phyloP scores from a whole-genome alignment of 2,113 vertebrate species.

The Pangasianodon gigas region DNA sequence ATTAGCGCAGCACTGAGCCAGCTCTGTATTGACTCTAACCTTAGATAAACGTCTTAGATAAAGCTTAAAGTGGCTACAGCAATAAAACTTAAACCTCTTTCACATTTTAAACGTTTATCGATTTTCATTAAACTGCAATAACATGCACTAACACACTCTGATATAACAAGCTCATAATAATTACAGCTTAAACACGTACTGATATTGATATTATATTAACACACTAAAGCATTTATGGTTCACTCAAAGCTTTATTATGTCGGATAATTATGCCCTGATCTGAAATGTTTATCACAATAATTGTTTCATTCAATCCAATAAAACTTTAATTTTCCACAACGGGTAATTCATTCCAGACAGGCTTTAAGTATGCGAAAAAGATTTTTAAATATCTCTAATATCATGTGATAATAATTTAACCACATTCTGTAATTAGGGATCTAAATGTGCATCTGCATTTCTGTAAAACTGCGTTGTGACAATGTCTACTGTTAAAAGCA shows the following conservation, averaged over 20 bases:
- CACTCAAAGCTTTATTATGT: background rate
- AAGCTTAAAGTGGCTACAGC: background rate
- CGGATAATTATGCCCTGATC: background rate
- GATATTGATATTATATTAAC: conserved; percentile 1
- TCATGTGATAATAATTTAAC: background rate
- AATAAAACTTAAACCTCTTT: background rate
- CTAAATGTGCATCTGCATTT: background rate
- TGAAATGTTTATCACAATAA: background rate
- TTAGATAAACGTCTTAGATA: background rate
- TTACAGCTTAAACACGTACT: background rate
- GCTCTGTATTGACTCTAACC: background rate
- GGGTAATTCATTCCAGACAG: no score
- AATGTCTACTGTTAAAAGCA: background rate
- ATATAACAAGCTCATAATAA: background rate
- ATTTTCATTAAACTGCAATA: conserved; percentile 15
- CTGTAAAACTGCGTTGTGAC: background rate
- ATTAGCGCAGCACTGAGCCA: no score
- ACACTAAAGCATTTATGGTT: background rate
- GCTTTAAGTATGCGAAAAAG: background rate
- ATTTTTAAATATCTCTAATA: background rate
- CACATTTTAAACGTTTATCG: background rate
- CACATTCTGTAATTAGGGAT: background rate
- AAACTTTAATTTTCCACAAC: background rate
- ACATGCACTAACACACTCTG: background rate
- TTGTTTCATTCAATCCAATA: background rate